Evolutionary conservation across 1,140 invertebrate species (phyloP), one percentile per base, ranked within the genome.

Genomic region (Bombus soroeensis): DNA sequence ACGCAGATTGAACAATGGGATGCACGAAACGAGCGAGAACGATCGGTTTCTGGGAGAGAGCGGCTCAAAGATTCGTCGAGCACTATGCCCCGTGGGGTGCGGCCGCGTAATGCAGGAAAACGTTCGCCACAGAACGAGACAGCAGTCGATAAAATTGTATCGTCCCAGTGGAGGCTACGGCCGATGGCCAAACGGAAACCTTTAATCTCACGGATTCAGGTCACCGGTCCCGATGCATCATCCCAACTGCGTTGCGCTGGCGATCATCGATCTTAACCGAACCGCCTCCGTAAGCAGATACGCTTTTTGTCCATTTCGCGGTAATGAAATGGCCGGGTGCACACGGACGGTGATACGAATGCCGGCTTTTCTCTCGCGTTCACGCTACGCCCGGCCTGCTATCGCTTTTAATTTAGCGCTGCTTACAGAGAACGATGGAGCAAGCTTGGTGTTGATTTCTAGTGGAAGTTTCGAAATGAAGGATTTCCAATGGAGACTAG

Each of bases 91-190:
- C 28, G 25, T n/a, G 79, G 32, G 22, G 62, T 25, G 59, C 25
- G 75, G 22, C 57, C 64, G 71, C 77, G 68, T 83, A 80, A 83
- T 81, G 76, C 83, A 82, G 71, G 4, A 64, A 85, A 83, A 86
- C 77, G 68, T 32, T 77, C 43, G 47, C n/a, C 64, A 22, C 66
- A 5, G 64, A 39, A 59, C 34, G 41, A 81, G 62, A 70, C 72
- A 74, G 64, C 75, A 64, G n/a, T n/a, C 88, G 87, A 89, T 86
- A 86, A 89, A 89, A 89, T 89, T 77, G 87, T 86, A 83, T 89
- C 74, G 88, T 78, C 75, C 80, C 87, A 32, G 37, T 15, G 72
- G 75, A 81, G 57, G 62, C 73, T 59, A 43, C 47, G 79, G 87
- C 66, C 47, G 66, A 77, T 83, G 57, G 39, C 37, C 70, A 75